A percentile compares a stretch with the other conserved stretches of the same genome.
Evolutionary conservation across 2,888 invertebrate genomes (phyloP).

Genomic region (Morpho achilles): DNA sequence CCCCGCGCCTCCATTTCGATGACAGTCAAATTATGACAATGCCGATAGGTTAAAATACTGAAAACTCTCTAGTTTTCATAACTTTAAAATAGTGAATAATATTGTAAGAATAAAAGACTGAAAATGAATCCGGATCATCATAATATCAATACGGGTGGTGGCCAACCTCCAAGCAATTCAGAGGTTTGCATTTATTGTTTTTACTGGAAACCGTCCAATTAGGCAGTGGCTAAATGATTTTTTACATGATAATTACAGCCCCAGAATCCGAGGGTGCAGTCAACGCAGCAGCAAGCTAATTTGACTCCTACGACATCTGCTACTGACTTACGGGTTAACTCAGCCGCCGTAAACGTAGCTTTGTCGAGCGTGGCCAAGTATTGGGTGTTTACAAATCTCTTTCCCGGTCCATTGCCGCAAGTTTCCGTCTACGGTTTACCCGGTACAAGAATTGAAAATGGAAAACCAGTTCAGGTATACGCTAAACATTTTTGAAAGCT

Average conservation of each 20-base stretch:
- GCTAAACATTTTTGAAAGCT: too few relatives aligned
- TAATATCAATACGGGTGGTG: constrained; percentile 80
- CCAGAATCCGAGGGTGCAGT: constrained; percentile 62
- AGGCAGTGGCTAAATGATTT: constrained; percentile 25
- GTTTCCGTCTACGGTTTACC: constrained; percentile 85
- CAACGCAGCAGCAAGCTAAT: constrained; percentile 51
- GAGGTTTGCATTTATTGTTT: constrained; percentile 64
- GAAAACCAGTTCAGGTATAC: constrained; percentile 80
- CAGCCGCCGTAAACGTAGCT: constrained; percentile 83
- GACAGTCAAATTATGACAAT: constrained; percentile 81
- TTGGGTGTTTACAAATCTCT: constrained; percentile 90
- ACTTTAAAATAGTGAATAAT: constrained; percentile 45
- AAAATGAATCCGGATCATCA: constrained; percentile 76
- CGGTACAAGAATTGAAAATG: constrained; percentile 79
- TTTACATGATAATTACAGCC: constrained; percentile 50
- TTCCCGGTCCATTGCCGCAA: constrained; percentile 87
- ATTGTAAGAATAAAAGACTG: constrained; percentile 43
- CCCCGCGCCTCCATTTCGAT: constrained; percentile 82
- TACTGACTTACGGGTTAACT: constrained; percentile 81
- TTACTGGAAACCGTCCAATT: constrained; percentile 19
- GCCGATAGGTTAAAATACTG: constrained; percentile 66
- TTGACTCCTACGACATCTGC: constrained; percentile 78
- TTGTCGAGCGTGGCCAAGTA: constrained; percentile 89
- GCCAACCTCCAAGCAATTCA: constrained; percentile 75
- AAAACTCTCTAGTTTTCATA: constrained; percentile 65